Conservation (phyloP, 2,797 vertebrate species). For the Danio choprae region DNA sequence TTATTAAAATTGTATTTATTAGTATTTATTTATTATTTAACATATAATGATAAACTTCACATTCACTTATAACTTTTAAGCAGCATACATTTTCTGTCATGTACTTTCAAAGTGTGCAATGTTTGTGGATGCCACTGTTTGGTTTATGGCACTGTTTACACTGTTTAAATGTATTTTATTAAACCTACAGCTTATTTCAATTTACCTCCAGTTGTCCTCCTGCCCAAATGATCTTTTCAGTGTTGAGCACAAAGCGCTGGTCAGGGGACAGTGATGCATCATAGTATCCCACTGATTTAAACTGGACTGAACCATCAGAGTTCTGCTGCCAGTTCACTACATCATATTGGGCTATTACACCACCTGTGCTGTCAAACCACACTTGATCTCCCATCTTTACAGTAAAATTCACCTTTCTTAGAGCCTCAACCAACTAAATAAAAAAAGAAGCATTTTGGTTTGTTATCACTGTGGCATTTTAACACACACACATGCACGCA, state of each 20-base stretch:
- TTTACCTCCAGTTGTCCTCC: slow-evolving; percentile 59
- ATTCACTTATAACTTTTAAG: slow-evolving; percentile 50
- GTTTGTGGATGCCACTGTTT: not conserved
- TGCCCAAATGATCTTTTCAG: too few relatives aligned
- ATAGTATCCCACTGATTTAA: slow-evolving; percentile 60
- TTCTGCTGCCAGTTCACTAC: slow-evolving; percentile 78
- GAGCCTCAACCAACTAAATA: slow-evolving; percentile 69
- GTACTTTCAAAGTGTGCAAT: not conserved
- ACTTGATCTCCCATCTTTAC: slow-evolving; percentile 70
- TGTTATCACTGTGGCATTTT: not conserved
- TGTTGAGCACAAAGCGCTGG: too few relatives aligned
- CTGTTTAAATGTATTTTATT: not conserved
- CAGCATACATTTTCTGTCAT: not conserved
- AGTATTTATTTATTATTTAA: not conserved
- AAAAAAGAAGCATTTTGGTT: not conserved
- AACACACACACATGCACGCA: too few relatives aligned
- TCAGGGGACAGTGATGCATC: too few relatives aligned
- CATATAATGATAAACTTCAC: slow-evolving; percentile 48
- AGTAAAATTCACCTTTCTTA: slow-evolving; percentile 74
- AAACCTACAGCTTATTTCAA: not conserved
- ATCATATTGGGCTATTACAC: slow-evolving; percentile 72
- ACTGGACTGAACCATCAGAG: slow-evolving; percentile 65
- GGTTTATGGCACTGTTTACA: not conserved
- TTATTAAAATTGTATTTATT: not conserved
- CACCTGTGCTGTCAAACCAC: slow-evolving; percentile 76